Percentiles rank a stretch among this genome's conserved stretches.
These are phyloP conservation scores for Sinonovacula constricta DNA, from an alignment of 1,140 invertebrate genomes.

Conservation along the genomic window DNA sequence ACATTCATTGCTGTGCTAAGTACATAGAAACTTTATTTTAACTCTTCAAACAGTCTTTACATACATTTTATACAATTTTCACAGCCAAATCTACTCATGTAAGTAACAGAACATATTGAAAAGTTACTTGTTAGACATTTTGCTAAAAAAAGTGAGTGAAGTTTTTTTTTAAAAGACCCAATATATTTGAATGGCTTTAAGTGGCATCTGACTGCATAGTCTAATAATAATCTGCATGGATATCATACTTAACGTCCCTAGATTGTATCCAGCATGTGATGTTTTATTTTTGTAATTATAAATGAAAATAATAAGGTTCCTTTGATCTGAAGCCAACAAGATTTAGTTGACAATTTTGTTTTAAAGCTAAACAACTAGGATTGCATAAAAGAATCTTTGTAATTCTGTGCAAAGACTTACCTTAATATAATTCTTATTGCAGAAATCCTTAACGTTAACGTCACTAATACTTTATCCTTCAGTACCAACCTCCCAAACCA, in stretches of 20 bases:
- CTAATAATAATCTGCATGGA: no score
- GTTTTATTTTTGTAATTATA: no score
- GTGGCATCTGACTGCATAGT: no score
- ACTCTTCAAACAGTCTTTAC: neutral
- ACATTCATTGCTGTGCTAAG: neutral
- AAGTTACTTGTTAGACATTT: neutral
- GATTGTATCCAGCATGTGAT: no score
- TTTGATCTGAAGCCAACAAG: neutral
- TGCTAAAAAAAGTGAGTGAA: no score
- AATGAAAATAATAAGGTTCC: neutral
- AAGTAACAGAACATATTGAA: neutral
- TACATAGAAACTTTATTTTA: neutral
- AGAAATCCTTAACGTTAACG: neutral
- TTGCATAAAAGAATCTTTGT: neutral
- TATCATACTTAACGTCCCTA: no score
- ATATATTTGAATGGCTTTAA: no score
- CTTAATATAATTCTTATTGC: neutral
- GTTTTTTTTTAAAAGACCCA: no score
- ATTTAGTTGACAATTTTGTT: neutral
- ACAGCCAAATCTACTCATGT: neutral
- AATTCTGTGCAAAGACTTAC: neutral
- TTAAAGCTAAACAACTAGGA: neutral
- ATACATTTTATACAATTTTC: neutral
- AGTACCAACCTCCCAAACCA: slow-evolving; percentile 69
- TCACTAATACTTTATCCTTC: slow-evolving; percentile 6